Evolutionary conservation across 2,113 vertebrate genomes (phyloP).

Genomic region (Alligator mississippiensis): DNA sequence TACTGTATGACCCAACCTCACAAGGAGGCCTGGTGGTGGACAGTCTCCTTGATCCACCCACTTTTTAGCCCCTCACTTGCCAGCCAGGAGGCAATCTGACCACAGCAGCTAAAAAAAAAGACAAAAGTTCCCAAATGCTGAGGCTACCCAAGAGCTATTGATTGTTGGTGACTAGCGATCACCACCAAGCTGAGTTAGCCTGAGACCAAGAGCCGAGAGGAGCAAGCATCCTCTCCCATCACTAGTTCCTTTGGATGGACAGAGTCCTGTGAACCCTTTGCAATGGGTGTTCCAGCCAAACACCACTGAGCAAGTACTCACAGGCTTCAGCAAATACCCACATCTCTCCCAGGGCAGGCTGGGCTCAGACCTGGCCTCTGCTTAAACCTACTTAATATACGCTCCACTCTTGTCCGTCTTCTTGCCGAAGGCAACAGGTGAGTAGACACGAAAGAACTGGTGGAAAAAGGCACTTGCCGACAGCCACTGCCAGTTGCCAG

Average conservation of each 20-base stretch:
- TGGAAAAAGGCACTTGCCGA: slow-evolving; percentile 83
- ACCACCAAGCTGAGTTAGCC: neutral
- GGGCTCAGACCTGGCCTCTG: too few relatives aligned
- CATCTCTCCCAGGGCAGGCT: too few relatives aligned
- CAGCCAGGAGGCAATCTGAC: neutral
- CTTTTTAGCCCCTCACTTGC: neutral
- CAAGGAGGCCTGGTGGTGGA: neutral
- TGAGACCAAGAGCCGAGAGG: neutral
- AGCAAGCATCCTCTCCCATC: neutral
- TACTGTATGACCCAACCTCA: neutral
- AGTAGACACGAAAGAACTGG: slow-evolving; percentile 80
- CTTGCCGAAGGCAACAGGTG: slow-evolving; percentile 77
- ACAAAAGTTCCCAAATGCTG: neutral
- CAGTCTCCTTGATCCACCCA: neutral
- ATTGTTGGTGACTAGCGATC: neutral
- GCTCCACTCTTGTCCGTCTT: slow-evolving; percentile 79
- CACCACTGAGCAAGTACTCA: too few relatives aligned
- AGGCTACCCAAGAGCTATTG: neutral
- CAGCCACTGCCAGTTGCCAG: slow-evolving; percentile 83
- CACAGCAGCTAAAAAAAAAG: neutral
- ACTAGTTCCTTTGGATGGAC: neutral
- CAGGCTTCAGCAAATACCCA: neutral
- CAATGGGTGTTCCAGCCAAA: neutral
- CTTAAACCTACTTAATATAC: slow-evolving; percentile 74
- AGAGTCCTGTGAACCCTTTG: neutral